Percentiles rank a stretch among this genome's conserved stretches.
Evolutionary conservation across 2,888 invertebrate genomes (phyloP).

Genomic region (Eupeodes luniger): DNA sequence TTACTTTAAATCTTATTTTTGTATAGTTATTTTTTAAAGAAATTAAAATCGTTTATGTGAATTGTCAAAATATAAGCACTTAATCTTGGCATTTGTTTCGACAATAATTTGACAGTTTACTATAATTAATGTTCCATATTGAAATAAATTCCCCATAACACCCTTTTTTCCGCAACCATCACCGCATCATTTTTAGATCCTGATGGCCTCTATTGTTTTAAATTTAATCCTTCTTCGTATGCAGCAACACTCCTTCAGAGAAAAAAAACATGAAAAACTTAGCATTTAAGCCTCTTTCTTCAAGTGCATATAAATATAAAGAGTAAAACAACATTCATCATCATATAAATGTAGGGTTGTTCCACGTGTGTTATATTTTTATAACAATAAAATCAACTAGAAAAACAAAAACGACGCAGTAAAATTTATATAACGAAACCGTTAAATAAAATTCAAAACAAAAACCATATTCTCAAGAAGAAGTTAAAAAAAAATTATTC

Average conservation of each 20-base stretch:
- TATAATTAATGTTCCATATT: background rate
- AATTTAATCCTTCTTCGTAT: slow-evolving; percentile 50
- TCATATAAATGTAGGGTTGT: slow-evolving; percentile 37
- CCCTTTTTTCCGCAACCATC: background rate
- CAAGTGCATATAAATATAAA: slow-evolving; percentile 13
- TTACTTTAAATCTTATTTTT: too few species aligned
- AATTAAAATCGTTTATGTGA: too few species aligned
- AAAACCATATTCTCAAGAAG: slow-evolving; percentile 55
- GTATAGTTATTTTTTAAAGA: too few species aligned
- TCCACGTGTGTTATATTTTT: slow-evolving; percentile 45
- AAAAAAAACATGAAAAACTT: background rate
- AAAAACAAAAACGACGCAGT: slow-evolving; percentile 37
- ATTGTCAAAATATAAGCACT: too few species aligned
- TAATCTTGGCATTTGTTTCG: background rate
- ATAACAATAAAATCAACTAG: slow-evolving; percentile 61
- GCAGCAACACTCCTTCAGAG: slow-evolving; percentile 60
- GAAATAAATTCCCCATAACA: slow-evolving; percentile 12
- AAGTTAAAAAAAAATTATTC: slow-evolving; percentile 49
- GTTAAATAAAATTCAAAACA: slow-evolving; percentile 19
- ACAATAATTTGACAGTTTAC: background rate
- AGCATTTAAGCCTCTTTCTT: slow-evolving; percentile 48
- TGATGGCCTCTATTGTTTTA: slow-evolving; percentile 45
- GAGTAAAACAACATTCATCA: slow-evolving; percentile 21
- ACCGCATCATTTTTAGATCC: background rate
- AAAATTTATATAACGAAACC: slow-evolving; percentile 42